Conservation (phyloP, 1,140 invertebrate genomes). For the Panonychus citri region DNA sequence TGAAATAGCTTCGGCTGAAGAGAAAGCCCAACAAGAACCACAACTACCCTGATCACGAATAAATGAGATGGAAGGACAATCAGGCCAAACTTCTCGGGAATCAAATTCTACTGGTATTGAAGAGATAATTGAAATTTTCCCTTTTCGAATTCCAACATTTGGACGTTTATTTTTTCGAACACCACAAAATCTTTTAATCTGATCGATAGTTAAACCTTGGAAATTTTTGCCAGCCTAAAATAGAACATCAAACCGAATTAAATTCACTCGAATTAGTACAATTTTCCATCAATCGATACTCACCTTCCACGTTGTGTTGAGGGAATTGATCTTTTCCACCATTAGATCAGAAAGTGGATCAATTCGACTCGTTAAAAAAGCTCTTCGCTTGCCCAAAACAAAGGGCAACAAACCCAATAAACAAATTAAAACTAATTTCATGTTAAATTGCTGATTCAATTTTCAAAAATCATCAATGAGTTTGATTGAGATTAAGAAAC, state of each 20-base stretch:
- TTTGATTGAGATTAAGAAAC: no score
- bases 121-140: background rate
- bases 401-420: no score
- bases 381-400: no score
- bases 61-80: constrained; percentile 55
- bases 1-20: constrained; percentile 79
- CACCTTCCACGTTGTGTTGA: constrained; percentile 37
- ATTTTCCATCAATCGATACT: background rate
- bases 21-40: constrained; percentile 44
- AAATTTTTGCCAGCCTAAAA: background rate
- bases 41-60: constrained; percentile 49
- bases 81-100: constrained; percentile 47
- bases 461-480: no score
- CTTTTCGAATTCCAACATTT: constrained; percentile 15
- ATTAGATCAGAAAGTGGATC: constrained; percentile 16
- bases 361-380: no score
- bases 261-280: background rate
- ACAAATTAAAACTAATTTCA: no score
- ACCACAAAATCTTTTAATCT: constrained; percentile 26
- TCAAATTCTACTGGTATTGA: constrained; percentile 55
- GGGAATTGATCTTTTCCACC: constrained; percentile 25
- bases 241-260: background rate
- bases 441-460: no score
- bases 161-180: constrained; percentile 20
- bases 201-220: constrained; percentile 20